phyloP scores from a whole-genome alignment of 2,797 vertebrate species.

The Menidia menidia region DNA sequence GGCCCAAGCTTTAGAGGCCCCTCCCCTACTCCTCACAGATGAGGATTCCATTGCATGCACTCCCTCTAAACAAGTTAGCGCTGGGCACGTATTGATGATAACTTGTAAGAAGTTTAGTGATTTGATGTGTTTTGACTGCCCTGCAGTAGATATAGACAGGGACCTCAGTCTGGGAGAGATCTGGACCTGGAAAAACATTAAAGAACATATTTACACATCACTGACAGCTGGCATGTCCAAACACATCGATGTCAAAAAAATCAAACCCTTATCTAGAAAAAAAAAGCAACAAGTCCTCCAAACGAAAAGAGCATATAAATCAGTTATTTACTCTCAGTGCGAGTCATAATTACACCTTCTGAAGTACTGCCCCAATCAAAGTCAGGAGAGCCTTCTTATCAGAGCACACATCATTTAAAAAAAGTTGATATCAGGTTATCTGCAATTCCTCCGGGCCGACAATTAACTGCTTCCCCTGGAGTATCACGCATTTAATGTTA shows the following conservation, averaged over 20 bases:
- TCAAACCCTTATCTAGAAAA: neutral
- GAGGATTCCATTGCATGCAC: slow-evolving; percentile 29
- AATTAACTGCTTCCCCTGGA: slow-evolving; percentile 57
- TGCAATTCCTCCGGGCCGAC: slow-evolving; percentile 46
- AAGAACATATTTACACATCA: slow-evolving; percentile 6
- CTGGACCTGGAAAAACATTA: slow-evolving; percentile 8
- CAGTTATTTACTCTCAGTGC: too few species aligned
- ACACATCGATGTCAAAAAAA: slow-evolving; percentile 15
- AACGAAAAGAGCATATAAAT: too few species aligned
- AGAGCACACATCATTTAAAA: too few species aligned
- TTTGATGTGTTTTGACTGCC: slow-evolving; percentile 53
- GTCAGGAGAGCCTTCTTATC: too few species aligned
- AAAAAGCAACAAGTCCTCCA: slow-evolving; percentile 3
- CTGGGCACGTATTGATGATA: slow-evolving; percentile 6
- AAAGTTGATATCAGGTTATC: slow-evolving; percentile 43
- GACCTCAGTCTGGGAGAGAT: neutral
- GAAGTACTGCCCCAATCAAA: too few species aligned
- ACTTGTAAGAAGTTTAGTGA: slow-evolving; percentile 39
- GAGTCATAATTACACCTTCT: neutral
- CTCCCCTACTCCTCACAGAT: slow-evolving; percentile 43
- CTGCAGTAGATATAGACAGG: slow-evolving; percentile 40
- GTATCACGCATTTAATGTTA: slow-evolving; percentile 63
- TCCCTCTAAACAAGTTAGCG: slow-evolving; percentile 31
- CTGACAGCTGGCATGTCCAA: slow-evolving; percentile 5
- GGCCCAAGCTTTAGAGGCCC: slow-evolving; percentile 47